A percentile compares a stretch with the other conserved stretches of the same genome.
Evolutionary conservation across 2,888 invertebrate species (phyloP).

Genomic region (Melanotus villosus): DNA sequence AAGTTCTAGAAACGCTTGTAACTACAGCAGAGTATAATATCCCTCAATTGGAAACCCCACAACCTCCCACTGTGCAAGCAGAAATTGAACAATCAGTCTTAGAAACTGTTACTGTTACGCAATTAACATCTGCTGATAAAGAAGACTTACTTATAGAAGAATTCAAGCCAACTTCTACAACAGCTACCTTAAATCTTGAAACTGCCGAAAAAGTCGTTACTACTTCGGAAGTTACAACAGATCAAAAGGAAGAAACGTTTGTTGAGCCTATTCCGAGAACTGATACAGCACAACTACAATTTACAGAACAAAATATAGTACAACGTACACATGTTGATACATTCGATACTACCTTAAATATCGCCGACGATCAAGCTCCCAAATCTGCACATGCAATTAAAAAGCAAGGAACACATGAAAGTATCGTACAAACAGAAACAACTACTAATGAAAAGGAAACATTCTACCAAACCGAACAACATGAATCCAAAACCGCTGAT

Average conservation of each 20-base stretch:
- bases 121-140: constrained; percentile 63
- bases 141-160: constrained; percentile 60
- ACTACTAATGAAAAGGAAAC: constrained; percentile 60
- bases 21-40: constrained; percentile 55
- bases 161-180: constrained; percentile 54
- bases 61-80: constrained; percentile 58
- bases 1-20: constrained; percentile 59
- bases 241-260: constrained; percentile 63
- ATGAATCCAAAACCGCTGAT: constrained; percentile 45
- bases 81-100: constrained; percentile 58
- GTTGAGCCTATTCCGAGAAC: constrained; percentile 54
- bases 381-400: constrained; percentile 52
- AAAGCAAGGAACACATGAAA: constrained; percentile 58
- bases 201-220: constrained; percentile 54
- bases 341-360: constrained; percentile 29
- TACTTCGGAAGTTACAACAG: constrained; percentile 58
- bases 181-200: constrained; percentile 60
- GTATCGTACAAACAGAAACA: constrained; percentile 58
- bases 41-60: constrained; percentile 50
- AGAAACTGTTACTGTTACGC: constrained; percentile 59
- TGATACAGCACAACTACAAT: constrained; percentile 55
- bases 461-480: constrained; percentile 50
- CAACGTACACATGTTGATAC: constrained; percentile 48
- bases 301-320: constrained; percentile 51
- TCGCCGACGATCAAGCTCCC: constrained; percentile 54